Base-by-base conservation (phyloP, 2,797 vertebrate genomes). In the Poecile montanus region DNA sequence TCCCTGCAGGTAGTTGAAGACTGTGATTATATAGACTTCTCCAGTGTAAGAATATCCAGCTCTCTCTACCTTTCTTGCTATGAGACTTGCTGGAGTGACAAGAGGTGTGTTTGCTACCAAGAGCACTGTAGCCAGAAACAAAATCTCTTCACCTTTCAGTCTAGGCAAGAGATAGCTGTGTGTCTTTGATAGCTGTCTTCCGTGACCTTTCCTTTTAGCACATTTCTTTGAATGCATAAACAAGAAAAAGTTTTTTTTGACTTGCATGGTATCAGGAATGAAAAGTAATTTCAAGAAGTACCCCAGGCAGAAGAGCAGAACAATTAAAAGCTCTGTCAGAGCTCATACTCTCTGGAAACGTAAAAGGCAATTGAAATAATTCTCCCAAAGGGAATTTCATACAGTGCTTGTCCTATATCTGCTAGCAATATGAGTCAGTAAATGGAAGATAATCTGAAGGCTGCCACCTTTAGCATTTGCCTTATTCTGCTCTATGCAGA, bases 261-360 rank as follows among this genome's bases (percentile, higher is more conserved):
- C 12, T 14, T 86, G 14, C 6, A 32, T 48, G 12, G 53, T 80
- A 83, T n/a, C 1, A 21, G 19, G 29, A 83, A 84, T 30, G 34
- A 72, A 77, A 88, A 87, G 17, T 36, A 70, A 79, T 89, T 92
- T 4, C 4, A 15, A 91, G 75, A 93, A 78, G 14, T 83, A 71
- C 70, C 1, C 0, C 42, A 61, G 76, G 47, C 50, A 65, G 44
- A 91, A 47, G 10, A n/a, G 6, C n/a, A 90, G 61, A 85, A 45
- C 68, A 88, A 91, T 91, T 94, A 90, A 74, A 85, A 94, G 21
- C 38, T 84, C 58, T 57, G 38, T 71, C 65, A 86, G 38, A 77
- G 15, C 34, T 74, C 42, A 72, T 78, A 30, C 34, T 81, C 48
- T 60, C 25, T 71, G 44, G 62, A 48, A 84, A 88, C 0, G 7